Evolutionary conservation across 1,140 invertebrate genomes (phyloP), one percentile per base, ranked within the genome.

Genomic region (Cydia pomonella): DNA sequence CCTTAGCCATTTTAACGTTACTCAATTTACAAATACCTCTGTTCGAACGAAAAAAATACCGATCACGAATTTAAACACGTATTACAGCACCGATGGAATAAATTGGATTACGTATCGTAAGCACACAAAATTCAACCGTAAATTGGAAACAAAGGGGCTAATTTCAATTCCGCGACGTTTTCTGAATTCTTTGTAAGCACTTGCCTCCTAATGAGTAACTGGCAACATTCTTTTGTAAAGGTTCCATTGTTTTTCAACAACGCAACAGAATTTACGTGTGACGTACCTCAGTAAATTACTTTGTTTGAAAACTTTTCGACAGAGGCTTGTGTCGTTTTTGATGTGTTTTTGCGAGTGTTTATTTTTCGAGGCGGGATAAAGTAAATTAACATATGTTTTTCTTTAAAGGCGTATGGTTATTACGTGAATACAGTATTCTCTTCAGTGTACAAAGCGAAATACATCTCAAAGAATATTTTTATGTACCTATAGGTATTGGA

Each of bases 41-140:
- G 63, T 66, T 66, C 63, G 63, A 66, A 66, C 63, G 9, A 27
- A 66, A 66, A 66, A 66, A 66, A 53, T 53, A 66, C 63, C 27
- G 63, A 66, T 66, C 63, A 66, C 33, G 63, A 38, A 66, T 66
- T 66, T 66, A n/a, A 66, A 66, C 63, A 66, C 63, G 63, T 66
- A 66, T 63, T 66, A 66, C 33, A 10, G 63, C 21, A 33, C 63
- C 27, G 27, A 66, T 53, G 29, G 29, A 69, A 69, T 69, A 69
- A 41, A 69, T 23, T 66, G 63, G 29, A 69, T 69, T 69, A 66
- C 29, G n/a, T 16, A 29, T 33, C 12, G 25, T 38, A 29, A 18
- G n/a, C 33, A 66, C 13, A 29, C 27, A 66, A 66, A 33, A 33
- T 66, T 66, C 27, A 66, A 66, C 63, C 63, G 63, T 38, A 29